phyloP scores from a whole-genome alignment of 2,797 vertebrate species.

The Decapterus maruadsi region DNA sequence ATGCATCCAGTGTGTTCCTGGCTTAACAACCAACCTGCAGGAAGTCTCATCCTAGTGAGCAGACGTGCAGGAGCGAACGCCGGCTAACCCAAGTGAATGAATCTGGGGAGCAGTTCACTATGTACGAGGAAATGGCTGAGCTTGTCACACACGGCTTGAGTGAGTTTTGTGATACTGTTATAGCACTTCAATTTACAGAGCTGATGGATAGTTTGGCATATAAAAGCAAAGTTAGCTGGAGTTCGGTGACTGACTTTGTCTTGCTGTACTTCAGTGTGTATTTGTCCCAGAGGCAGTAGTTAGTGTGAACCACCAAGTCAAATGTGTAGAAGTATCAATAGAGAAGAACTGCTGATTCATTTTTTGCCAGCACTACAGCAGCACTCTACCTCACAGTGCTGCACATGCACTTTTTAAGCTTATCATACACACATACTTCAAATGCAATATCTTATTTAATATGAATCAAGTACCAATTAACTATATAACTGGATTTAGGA shows the following conservation, averaged over 20 bases:
- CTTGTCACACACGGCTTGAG: neutral
- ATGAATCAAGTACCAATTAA: constrained; percentile 7
- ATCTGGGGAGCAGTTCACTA: too few relatives aligned
- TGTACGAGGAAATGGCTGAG: neutral
- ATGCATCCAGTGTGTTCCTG: too few relatives aligned
- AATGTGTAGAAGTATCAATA: neutral
- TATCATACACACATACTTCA: neutral
- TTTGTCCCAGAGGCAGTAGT: neutral
- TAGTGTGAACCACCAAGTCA: neutral
- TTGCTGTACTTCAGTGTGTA: too few relatives aligned
- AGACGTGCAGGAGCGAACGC: neutral
- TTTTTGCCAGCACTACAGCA: neutral
- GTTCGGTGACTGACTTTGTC: too few relatives aligned
- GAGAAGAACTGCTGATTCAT: neutral
- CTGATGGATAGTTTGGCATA: neutral
- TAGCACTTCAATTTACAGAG: neutral
- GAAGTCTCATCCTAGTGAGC: neutral
- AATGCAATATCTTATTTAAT: neutral
- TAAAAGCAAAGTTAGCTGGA: neutral
- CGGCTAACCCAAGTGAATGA: neutral
- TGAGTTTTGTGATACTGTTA: neutral
- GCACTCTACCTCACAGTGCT: neutral
- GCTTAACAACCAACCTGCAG: neutral
- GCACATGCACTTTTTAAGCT: neutral
- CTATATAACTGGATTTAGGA: neutral